These are phyloP conservation scores for Smutsia temminckii DNA, from an alignment of 2,797 vertebrate genomes.

Conservation along the genomic window DNA sequence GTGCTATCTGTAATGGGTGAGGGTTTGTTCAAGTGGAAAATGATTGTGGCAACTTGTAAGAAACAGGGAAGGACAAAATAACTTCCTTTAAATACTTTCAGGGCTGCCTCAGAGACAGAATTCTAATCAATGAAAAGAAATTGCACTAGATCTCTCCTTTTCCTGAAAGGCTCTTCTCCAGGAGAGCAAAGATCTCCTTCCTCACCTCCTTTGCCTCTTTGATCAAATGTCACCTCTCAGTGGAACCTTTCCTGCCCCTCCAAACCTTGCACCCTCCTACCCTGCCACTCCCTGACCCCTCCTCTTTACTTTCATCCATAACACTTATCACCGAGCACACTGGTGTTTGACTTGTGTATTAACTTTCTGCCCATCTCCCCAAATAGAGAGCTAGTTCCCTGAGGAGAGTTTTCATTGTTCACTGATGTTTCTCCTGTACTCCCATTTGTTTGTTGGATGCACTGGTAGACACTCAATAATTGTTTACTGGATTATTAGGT, in stretches of 20 bases:
- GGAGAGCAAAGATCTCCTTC: not conserved
- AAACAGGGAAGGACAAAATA: not conserved
- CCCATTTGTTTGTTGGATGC: not conserved
- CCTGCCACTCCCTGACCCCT: not conserved
- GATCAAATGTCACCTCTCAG: not conserved
- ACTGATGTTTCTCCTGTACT: not conserved
- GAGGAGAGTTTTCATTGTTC: too few relatives aligned
- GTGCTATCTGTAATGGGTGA: not conserved
- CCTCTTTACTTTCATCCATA: too few relatives aligned
- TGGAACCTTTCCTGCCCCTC: not conserved
- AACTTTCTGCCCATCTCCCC: accelerated
- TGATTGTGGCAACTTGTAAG: not conserved
- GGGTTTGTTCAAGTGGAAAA: not conserved
- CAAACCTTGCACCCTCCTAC: not conserved
- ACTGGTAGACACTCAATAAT: not conserved
- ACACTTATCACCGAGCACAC: accelerated
- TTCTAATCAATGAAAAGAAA: not conserved
- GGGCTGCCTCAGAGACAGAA: not conserved
- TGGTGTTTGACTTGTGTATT: accelerated
- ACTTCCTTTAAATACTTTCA: not conserved
- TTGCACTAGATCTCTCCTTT: not conserved
- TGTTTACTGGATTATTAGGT: not conserved
- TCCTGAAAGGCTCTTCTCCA: accelerated
- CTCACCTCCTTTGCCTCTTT: not conserved
- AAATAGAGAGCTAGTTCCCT: accelerated